phyloP scores from a whole-genome alignment of 2,113 vertebrate genomes.

The Channa maculata region DNA sequence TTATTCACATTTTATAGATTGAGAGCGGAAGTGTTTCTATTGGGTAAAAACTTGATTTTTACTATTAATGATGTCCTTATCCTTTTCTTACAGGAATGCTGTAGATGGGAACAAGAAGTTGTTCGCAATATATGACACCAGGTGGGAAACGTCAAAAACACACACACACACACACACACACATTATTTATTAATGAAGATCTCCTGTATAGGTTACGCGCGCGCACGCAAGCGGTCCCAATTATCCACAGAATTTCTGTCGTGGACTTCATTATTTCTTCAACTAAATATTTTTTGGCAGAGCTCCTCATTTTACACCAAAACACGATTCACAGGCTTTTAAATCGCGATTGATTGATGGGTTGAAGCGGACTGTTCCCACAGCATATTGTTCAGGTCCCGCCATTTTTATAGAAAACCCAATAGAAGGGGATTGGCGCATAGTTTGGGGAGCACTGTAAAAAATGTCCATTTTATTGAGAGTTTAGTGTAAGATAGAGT shows the following conservation, averaged over 20 bases:
- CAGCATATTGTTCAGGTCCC: conserved; percentile 43
- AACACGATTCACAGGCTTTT: conserved; percentile 20
- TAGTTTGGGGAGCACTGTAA: conserved; percentile 67
- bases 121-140: conserved; percentile 93
- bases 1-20: no score
- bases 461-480: conserved; percentile 35
- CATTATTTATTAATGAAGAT: neutral
- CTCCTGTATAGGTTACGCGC: no score
- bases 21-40: conserved; percentile 5
- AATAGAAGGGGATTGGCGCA: conserved; percentile 63
- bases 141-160: conserved; percentile 81
- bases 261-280: neutral
- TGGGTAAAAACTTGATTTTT: neutral
- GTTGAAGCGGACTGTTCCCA: conserved; percentile 41
- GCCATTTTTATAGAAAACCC: conserved; percentile 70
- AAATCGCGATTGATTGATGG: conserved; percentile 48
- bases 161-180: neutral
- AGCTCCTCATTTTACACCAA: neutral
- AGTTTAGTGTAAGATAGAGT: no score
- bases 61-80: conserved; percentile 34
- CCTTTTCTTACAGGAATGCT: conserved; percentile 89
- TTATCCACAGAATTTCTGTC: neutral
- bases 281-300: conserved; percentile 16
- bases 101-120: conserved; percentile 94
- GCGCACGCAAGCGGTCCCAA: neutral